Evolutionary conservation across 2,888 invertebrate species (phyloP).

Genomic region (Hemaris fuciformis): DNA sequence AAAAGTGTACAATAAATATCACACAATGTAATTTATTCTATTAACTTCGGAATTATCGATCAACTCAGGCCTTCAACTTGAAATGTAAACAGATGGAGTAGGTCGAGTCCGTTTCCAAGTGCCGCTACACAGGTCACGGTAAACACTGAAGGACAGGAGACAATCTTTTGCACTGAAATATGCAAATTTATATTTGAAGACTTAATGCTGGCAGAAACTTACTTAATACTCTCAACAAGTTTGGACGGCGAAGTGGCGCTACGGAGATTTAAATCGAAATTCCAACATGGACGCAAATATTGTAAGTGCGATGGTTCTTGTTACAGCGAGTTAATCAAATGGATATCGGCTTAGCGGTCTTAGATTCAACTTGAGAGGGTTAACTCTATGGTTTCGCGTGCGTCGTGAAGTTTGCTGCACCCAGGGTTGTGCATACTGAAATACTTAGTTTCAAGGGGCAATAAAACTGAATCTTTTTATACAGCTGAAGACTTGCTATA

Average conservation of each 20-base stretch:
- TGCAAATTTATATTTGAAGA: conserved; percentile 6
- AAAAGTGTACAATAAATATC: too few relatives aligned
- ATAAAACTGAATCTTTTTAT: too few relatives aligned
- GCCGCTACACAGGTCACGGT: background rate
- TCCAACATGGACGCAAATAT: background rate
- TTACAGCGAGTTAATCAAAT: background rate
- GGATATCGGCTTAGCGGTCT: background rate
- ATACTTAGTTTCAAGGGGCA: too few relatives aligned
- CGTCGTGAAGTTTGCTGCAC: background rate
- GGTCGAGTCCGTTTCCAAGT: background rate
- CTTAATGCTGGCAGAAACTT: conserved; percentile 1
- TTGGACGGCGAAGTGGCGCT: background rate
- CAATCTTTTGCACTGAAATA: background rate
- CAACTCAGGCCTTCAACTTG: too few relatives aligned
- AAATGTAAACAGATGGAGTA: background rate
- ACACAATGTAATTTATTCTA: too few relatives aligned
- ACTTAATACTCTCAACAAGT: background rate
- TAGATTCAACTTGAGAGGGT: background rate
- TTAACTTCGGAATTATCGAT: too few relatives aligned
- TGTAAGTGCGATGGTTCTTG: background rate
- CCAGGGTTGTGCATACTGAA: too few relatives aligned
- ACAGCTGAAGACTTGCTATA: too few relatives aligned
- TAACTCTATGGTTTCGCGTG: background rate
- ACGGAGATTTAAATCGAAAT: conserved; percentile 1
- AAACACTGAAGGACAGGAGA: background rate